phyloP scores from a whole-genome alignment of 2,113 vertebrate species.

The Perca schrenkii region DNA sequence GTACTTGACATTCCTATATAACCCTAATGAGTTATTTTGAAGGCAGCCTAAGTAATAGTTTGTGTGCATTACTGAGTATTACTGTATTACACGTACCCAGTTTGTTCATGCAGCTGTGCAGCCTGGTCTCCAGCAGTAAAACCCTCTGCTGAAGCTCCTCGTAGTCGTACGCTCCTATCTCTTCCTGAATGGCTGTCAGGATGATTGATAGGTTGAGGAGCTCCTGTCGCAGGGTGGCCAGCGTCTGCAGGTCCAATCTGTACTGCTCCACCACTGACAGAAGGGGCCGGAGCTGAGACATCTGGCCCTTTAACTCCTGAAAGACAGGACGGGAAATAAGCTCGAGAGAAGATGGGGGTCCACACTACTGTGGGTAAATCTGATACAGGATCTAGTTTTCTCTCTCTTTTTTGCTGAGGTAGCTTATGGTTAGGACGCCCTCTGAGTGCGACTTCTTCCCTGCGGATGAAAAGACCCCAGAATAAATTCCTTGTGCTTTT shows the following conservation, averaged over 20 bases:
- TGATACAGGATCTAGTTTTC: neutral
- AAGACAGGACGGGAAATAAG: neutral
- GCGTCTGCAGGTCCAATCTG: slow-evolving; percentile 90
- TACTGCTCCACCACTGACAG: slow-evolving; percentile 93
- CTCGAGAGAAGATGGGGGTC: neutral
- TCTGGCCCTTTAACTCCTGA: slow-evolving; percentile 94
- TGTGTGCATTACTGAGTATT: neutral
- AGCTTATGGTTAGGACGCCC: slow-evolving; percentile 20
- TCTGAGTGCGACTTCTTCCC: slow-evolving; percentile 6
- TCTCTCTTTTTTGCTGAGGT: slow-evolving; percentile 3
- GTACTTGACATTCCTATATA: neutral
- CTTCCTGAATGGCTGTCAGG: slow-evolving; percentile 92
- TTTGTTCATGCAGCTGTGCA: slow-evolving; percentile 96
- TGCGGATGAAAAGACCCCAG: neutral
- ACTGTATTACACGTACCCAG: slow-evolving; percentile 86
- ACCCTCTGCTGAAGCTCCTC: slow-evolving; percentile 93
- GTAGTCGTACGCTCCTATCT: slow-evolving; percentile 93
- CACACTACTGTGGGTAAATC: neutral
- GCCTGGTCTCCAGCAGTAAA: slow-evolving; percentile 90
- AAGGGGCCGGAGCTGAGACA: slow-evolving; percentile 93
- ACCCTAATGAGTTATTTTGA: neutral
- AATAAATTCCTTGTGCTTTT: slow-evolving; percentile 14
- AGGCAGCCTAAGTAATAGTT: neutral
- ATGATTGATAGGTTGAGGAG: slow-evolving; percentile 89
- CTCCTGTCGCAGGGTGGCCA: slow-evolving; percentile 91